Evolutionary conservation across 1,140 invertebrate species (phyloP).

Genomic region (Brachionus manjavacas): DNA sequence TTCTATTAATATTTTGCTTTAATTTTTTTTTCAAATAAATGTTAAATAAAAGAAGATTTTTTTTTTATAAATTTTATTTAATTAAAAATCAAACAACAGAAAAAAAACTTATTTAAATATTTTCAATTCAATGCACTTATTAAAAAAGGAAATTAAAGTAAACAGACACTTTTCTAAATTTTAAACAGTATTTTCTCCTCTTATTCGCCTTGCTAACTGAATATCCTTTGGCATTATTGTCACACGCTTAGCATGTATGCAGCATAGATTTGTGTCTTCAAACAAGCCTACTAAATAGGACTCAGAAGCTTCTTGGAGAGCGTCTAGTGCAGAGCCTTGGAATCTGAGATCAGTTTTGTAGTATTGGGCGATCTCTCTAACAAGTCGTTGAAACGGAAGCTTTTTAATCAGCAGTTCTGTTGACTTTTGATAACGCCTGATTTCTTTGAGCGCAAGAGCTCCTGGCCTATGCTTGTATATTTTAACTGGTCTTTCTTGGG

Average conservation of each 20-base stretch:
- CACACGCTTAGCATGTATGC: constrained; percentile 86
- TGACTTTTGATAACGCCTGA: constrained; percentile 76
- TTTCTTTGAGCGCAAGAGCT: constrained; percentile 77
- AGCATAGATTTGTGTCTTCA: constrained; percentile 88
- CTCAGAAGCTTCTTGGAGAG: constrained; percentile 72
- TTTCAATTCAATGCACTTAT: not conserved
- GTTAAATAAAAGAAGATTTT: too few relatives aligned
- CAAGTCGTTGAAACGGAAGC: constrained; percentile 75
- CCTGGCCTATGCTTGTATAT: constrained; percentile 64
- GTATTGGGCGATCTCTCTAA: constrained; percentile 78
- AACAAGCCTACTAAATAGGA: constrained; percentile 78
- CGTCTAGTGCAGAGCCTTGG: constrained; percentile 59
- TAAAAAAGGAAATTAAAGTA: not conserved
- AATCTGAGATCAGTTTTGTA: constrained; percentile 65
- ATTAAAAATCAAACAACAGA: too few relatives aligned
- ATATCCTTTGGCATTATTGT: constrained; percentile 95
- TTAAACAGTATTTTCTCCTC: constrained; percentile 47
- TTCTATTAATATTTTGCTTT: too few relatives aligned
- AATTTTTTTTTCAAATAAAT: too few relatives aligned
- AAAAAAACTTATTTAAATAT: not conserved
- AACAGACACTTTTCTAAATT: not conserved
- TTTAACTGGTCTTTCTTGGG: constrained; percentile 59
- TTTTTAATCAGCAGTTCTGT: constrained; percentile 75
- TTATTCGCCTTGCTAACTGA: constrained; percentile 61
- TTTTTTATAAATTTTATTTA: too few relatives aligned